These are phyloP conservation scores for Corynorhinus townsendii DNA, from an alignment of 2,113 vertebrate species.

Conservation along the genomic window DNA sequence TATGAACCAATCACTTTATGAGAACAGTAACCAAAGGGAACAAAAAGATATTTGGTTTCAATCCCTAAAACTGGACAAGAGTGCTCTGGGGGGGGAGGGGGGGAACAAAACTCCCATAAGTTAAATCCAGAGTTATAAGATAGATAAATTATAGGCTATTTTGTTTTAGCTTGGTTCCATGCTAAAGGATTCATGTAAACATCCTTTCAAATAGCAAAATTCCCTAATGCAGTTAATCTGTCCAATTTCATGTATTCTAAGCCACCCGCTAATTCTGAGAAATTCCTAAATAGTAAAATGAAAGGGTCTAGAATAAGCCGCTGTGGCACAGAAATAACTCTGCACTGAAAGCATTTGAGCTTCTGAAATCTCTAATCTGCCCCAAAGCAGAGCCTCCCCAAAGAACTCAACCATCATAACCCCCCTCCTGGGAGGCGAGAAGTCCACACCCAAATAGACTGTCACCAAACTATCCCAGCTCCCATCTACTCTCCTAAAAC, in stretches of 20 bases:
- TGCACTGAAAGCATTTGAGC: not conserved
- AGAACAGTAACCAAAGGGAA: not conserved
- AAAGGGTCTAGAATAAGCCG: not conserved
- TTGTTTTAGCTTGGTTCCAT: not conserved
- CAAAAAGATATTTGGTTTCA: not conserved
- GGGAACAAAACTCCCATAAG: not conserved
- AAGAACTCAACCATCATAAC: not conserved
- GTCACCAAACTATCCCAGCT: not conserved
- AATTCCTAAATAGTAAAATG: not conserved
- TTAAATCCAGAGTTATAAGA: not conserved
- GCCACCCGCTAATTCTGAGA: not conserved
- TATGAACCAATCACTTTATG: not conserved
- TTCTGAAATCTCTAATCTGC: not conserved
- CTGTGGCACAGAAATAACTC: not conserved
- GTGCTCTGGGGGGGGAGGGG: not conserved
- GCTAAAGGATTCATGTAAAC: not conserved
- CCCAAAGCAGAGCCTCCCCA: not conserved
- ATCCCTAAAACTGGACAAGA: not conserved
- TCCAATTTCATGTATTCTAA: not conserved
- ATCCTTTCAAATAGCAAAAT: slow-evolving; percentile 13
- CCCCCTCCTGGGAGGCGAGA: not conserved
- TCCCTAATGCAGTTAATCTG: not conserved
- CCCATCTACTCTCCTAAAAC: not conserved
- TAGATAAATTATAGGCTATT: not conserved
- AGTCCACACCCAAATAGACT: not conserved